These are phyloP conservation scores for Panthera leo DNA, from an alignment of 2,113 vertebrate species.

Conservation along the genomic window DNA sequence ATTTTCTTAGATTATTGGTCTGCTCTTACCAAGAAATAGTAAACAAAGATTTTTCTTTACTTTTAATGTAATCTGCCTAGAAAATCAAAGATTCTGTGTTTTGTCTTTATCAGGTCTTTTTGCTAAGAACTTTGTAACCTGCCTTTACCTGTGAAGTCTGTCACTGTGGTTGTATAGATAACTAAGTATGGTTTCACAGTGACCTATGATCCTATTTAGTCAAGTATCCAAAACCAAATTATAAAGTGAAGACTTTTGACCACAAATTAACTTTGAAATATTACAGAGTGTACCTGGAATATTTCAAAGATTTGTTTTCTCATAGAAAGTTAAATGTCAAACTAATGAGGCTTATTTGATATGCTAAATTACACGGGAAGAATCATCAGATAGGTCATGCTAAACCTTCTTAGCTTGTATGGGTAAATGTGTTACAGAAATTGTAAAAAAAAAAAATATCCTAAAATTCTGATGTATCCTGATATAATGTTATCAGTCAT, in stretches of 20 bases:
- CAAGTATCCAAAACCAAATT: not conserved
- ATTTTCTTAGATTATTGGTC: not conserved
- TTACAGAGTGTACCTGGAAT: not conserved
- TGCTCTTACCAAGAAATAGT: no score
- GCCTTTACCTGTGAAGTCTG: not conserved
- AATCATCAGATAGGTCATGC: not conserved
- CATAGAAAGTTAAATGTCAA: not conserved
- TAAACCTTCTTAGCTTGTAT: not conserved
- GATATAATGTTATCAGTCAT: not conserved
- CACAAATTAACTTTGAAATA: not conserved
- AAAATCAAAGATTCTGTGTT: not conserved
- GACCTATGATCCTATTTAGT: not conserved
- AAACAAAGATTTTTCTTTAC: not conserved
- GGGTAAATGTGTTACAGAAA: not conserved
- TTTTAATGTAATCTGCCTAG: not conserved
- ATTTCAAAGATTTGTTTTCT: not conserved
- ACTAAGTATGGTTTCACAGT: not conserved
- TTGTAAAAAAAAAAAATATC: not conserved
- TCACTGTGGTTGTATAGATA: not conserved
- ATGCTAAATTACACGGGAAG: not conserved
- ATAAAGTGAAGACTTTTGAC: not conserved
- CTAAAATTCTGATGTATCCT: not conserved
- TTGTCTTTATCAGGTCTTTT: not conserved
- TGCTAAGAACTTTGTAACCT: not conserved
- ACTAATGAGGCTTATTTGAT: not conserved